Conservation (phyloP, 1,140 invertebrate species). For the Zaprionus inermis region DNA sequence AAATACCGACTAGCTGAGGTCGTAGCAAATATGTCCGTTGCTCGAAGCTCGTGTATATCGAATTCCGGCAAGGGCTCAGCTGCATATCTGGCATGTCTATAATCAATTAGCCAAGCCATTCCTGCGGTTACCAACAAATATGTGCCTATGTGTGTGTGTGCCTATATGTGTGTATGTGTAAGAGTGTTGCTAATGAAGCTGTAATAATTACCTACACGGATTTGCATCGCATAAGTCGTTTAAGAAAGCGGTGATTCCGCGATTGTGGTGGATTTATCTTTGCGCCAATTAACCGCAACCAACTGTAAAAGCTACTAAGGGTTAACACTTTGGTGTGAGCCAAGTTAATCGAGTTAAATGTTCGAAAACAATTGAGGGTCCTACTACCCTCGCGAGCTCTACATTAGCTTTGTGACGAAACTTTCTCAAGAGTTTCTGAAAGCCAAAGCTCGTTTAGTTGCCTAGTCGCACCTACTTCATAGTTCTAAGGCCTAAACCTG, state of each 20-base stretch:
- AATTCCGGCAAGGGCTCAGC: not conserved
- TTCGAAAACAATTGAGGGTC: slow-evolving; percentile 1
- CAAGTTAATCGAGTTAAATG: not conserved
- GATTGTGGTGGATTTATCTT: not conserved
- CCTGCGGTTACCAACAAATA: not conserved
- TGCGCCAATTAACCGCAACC: slow-evolving; percentile 8
- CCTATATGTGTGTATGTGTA: not conserved
- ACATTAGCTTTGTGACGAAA: too few relatives aligned
- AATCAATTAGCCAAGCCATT: slow-evolving; percentile 36
- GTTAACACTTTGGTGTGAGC: not conserved
- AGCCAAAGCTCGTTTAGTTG: too few relatives aligned
- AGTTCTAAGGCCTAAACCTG: not conserved
- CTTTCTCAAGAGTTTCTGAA: too few relatives aligned
- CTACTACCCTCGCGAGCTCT: too few relatives aligned
- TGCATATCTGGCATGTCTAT: slow-evolving; percentile 18
- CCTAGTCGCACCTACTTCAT: too few relatives aligned
- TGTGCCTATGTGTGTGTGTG: not conserved
- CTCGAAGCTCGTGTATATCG: not conserved
- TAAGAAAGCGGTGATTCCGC: not conserved
- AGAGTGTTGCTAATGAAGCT: slow-evolving; percentile 31
- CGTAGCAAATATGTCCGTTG: too few relatives aligned
- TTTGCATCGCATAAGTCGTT: not conserved
- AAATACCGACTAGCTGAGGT: slow-evolving; percentile 3
- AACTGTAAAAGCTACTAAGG: not conserved
- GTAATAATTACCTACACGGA: slow-evolving; percentile 16